Evolutionary conservation across 23 tunicate genomes (phyloP), one percentile per base, ranked within the genome.

Genomic region (Trididemnum clinides): DNA sequence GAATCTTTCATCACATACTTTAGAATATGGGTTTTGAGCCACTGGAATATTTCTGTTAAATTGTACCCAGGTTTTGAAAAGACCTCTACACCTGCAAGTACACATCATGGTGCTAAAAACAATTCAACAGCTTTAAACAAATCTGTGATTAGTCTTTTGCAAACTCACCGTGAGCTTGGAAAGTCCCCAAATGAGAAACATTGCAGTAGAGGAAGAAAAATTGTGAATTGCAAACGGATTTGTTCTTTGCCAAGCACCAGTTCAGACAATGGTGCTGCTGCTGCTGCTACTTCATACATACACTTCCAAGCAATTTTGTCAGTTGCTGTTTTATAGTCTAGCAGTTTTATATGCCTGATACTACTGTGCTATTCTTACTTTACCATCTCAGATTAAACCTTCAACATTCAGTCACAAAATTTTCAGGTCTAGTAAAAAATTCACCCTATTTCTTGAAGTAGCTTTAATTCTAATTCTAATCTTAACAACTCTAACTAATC

Each of bases 21-120:
- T 73, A n/a, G 57, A 7, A 20, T 37, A 54, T 38, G 80, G 80
- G 37, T 73, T 79, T 58, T 57, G 57, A 12, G 80, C 80, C 28
- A 7, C 27, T 73, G 80, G 80, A 19, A 34, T 73, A 73, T 73
- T 2, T 73, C 72, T 72, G 5, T 27, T 57, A 72, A 72, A 79
- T 79, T 39, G 70, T 31, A 57, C 5, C 44, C 84, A 79, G 27
- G 84, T 79, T 6, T 27, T 79, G 25, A 79, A 79, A 23, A 31
- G 54, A 10, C 54, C 12, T 44, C 54, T 7, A 44, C 54, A 44
- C 15, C 54, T 15, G 15, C 10, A 10, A 44, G 15, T 15, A 10
- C 12, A 7, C 12, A 44, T 44, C 54, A 10, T 44, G 54, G 54
- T 44, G 54, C 12, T 7, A 10, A 10, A 44, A 44, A 44, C 15